Evolutionary conservation across 2,797 vertebrate genomes (phyloP).

Genomic region (Sebastes trivittatus): DNA sequence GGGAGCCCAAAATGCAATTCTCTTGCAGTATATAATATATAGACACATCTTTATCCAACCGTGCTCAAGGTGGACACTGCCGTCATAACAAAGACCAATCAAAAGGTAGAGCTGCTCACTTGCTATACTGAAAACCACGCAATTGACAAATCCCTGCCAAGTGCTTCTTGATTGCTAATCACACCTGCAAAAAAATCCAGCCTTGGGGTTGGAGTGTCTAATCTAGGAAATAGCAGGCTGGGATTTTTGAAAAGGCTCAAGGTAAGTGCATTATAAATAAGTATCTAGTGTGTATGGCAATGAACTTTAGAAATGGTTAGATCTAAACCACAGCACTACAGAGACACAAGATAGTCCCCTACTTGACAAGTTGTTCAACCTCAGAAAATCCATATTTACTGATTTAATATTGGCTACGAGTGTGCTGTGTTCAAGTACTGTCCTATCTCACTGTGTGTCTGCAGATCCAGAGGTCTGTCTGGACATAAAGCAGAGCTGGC

Average conservation of each 20-base stretch:
- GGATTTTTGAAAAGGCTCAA: neutral
- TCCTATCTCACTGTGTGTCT: conserved; percentile 6
- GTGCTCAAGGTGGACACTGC: neutral
- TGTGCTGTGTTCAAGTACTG: neutral
- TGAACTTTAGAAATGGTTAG: neutral
- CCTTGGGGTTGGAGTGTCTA: neutral
- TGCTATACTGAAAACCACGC: neutral
- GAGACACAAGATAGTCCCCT: neutral
- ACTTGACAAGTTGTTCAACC: neutral
- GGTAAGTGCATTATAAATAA: neutral
- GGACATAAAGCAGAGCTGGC: conserved; percentile 23
- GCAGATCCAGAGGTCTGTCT: neutral
- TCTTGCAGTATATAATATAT: neutral
- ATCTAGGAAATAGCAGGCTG: neutral
- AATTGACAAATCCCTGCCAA: conserved; percentile 19
- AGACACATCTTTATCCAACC: neutral
- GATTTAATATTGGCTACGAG: neutral
- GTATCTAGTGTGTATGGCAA: neutral
- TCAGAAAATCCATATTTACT: neutral
- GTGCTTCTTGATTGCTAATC: conserved; percentile 1
- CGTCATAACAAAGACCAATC: neutral
- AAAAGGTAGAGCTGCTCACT: neutral
- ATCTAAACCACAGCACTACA: neutral
- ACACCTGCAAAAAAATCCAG: conserved; percentile 10
- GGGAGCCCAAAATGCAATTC: neutral